Conservation (phyloP, 2,888 invertebrate species). For the Agonopterix subpropinquella region DNA sequence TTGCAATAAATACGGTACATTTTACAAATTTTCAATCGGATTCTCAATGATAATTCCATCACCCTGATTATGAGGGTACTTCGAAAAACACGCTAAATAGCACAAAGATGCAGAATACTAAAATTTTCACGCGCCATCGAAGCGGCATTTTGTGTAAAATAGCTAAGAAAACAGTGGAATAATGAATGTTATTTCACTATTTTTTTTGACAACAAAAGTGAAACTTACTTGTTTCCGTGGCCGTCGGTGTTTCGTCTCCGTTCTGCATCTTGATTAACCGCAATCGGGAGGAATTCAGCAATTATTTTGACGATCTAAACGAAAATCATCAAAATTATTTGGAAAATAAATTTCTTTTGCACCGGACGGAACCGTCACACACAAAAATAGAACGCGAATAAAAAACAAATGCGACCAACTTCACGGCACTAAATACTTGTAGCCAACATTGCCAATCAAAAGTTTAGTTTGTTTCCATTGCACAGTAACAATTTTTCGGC, state of each 20-base stretch:
- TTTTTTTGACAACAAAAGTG: conserved; percentile 47
- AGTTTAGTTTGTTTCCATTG: not conserved
- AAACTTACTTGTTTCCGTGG: conserved; percentile 59
- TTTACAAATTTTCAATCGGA: not conserved
- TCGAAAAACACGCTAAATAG: conserved; percentile 32
- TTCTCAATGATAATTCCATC: too few species aligned
- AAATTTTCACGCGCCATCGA: conserved; percentile 15
- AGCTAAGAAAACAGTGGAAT: conserved; percentile 46
- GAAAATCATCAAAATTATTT: conserved; percentile 58
- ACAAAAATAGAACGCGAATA: conserved; percentile 75
- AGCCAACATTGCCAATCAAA: conserved; percentile 20
- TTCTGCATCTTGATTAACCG: conserved; percentile 64
- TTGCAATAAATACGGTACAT: conserved; percentile 8
- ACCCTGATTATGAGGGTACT: conserved; percentile 43
- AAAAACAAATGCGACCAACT: conserved; percentile 66
- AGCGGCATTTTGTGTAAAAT: conserved; percentile 25
- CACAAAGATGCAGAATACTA: conserved; percentile 11
- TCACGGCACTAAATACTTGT: conserved; percentile 24
- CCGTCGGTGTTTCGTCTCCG: conserved; percentile 60
- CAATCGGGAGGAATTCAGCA: conserved; percentile 51
- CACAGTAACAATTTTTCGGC: not conserved
- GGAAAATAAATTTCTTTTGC: conserved; percentile 51
- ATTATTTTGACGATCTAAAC: conserved; percentile 44
- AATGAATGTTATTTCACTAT: conserved; percentile 47
- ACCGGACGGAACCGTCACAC: conserved; percentile 70